Percentiles rank a stretch among this genome's conserved stretches.
phyloP scores from a whole-genome alignment of 2,113 vertebrate species.

The Myanophis thanlyinensis region DNA sequence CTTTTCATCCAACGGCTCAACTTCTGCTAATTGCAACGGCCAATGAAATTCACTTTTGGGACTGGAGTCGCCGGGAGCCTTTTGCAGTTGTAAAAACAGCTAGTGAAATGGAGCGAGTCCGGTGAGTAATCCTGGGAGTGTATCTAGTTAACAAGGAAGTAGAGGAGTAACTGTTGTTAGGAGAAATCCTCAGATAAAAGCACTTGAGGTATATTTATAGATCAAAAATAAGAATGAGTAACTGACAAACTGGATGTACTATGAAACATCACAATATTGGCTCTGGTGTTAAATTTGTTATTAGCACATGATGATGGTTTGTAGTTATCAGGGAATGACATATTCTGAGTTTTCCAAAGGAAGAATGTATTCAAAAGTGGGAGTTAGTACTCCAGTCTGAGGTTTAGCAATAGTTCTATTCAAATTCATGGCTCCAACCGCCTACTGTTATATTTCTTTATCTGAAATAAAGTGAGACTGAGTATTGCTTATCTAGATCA shows the following conservation, averaged over 20 bases:
- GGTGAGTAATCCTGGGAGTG: conserved; percentile 71
- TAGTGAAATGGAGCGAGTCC: conserved; percentile 93
- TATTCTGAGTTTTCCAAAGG: background rate
- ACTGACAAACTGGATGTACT: background rate
- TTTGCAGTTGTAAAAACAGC: conserved; percentile 97
- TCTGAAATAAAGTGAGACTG: background rate
- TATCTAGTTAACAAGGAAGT: background rate
- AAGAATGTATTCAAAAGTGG: background rate
- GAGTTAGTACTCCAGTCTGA: background rate
- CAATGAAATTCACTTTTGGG: conserved; percentile 99
- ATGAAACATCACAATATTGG: background rate
- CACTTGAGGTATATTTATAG: background rate
- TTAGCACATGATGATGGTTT: background rate
- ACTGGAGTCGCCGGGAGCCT: conserved; percentile 97
- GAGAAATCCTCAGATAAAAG: background rate
- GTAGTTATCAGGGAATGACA: background rate
- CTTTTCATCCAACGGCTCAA: conserved; percentile 97
- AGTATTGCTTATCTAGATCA: background rate
- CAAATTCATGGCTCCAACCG: background rate
- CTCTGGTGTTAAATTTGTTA: background rate
- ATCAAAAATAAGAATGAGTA: background rate
- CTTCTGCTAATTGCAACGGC: conserved; percentile 97
- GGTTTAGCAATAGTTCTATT: background rate
- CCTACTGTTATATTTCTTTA: background rate
- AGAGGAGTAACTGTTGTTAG: background rate